These are phyloP conservation scores for Eremophila alpestris DNA, from an alignment of 2,797 vertebrate species.

Conservation along the genomic window DNA sequence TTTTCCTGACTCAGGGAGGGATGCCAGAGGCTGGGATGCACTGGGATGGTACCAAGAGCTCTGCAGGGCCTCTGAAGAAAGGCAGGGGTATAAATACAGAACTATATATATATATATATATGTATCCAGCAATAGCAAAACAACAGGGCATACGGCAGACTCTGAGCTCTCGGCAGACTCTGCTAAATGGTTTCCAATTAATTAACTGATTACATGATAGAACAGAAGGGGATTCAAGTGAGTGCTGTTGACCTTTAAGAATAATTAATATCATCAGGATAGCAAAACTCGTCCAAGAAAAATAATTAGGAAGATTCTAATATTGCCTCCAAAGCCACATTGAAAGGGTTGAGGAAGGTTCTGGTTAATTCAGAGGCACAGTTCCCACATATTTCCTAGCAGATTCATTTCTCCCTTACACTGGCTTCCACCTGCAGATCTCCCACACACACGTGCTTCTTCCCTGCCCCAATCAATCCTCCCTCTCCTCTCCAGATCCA, in stretches of 20 bases:
- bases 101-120: neutral
- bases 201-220: slow-evolving; percentile 83
- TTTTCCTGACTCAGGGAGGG: neutral
- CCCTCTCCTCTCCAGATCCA: neutral
- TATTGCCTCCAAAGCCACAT: slow-evolving; percentile 63
- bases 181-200: slow-evolving; percentile 82
- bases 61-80: slow-evolving; percentile 1
- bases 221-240: slow-evolving; percentile 83
- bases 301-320: slow-evolving; percentile 80
- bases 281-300: slow-evolving; percentile 77
- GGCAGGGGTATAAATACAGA: neutral
- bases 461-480: neutral
- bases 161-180: slow-evolving; percentile 65
- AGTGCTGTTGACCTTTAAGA: slow-evolving; percentile 84
- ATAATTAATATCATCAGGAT: slow-evolving; percentile 85
- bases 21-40: neutral
- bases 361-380: slow-evolving; percentile 31
- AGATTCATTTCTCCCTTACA: neutral
- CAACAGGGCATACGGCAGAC: slow-evolving; percentile 49
- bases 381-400: neutral
- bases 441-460: neutral
- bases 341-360: slow-evolving; percentile 11
- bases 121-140: slow-evolving; percentile 25
- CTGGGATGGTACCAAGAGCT: neutral
- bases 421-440: neutral